Percentiles rank a stretch among this genome's conserved stretches.
phyloP scores from a whole-genome alignment of 2,113 vertebrate genomes.

The Acanthisitta chloris region DNA sequence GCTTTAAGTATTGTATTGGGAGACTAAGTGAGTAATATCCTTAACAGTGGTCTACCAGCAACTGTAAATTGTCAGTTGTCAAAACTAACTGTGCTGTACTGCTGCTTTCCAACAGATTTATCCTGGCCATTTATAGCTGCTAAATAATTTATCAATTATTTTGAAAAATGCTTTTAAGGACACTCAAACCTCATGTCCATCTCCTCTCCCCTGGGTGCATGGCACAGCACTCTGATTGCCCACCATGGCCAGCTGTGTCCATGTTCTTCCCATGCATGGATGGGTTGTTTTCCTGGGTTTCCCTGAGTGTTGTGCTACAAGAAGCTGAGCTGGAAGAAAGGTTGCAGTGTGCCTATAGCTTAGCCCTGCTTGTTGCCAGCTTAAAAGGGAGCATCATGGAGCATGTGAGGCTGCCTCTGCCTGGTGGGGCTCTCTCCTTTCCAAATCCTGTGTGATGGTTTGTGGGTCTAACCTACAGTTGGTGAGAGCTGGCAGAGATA shows the following conservation, averaged over 20 bases:
- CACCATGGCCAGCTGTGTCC: neutral
- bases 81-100: neutral
- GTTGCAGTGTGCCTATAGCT: neutral
- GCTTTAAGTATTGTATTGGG: neutral
- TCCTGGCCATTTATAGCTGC: neutral
- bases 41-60: neutral
- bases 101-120: slow-evolving; percentile 1
- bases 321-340: neutral
- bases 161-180: neutral
- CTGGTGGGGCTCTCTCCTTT: neutral
- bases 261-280: rapidly evolving
- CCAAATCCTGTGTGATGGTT: neutral
- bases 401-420: neutral
- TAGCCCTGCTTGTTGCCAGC: neutral
- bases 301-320: neutral
- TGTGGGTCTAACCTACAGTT: neutral
- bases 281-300: rapidly evolving
- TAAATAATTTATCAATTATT: slow-evolving; percentile 16
- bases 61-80: neutral
- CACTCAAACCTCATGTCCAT: neutral
- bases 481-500: neutral
- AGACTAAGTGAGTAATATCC: neutral
- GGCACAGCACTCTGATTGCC: neutral
- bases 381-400: neutral
- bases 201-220: neutral